Conservation (phyloP, 2,113 vertebrate genomes). For the Crotalus tigris region DNA sequence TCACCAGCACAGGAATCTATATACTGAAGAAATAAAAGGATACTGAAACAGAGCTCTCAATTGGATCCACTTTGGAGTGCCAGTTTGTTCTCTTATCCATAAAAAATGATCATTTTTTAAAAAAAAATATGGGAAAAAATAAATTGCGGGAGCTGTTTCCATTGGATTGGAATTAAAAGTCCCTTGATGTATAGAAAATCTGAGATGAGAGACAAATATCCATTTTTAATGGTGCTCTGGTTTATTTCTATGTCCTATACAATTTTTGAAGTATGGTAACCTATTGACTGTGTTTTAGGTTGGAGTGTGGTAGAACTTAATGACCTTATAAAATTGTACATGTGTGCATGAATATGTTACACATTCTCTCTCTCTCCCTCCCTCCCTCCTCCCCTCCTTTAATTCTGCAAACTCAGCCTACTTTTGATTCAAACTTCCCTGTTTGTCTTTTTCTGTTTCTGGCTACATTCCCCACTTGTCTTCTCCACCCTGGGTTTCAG, state of each 20-base stretch:
- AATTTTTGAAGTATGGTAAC: not conserved
- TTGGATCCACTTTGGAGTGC: not conserved
- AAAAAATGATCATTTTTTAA: not conserved
- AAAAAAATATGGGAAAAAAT: not conserved
- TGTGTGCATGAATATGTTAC: not conserved
- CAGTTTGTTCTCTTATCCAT: not conserved
- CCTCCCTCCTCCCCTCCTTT: not conserved
- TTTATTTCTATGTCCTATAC: too few relatives aligned
- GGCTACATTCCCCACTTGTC: not conserved
- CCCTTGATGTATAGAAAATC: not conserved
- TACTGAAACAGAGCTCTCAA: not conserved
- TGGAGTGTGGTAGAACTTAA: not conserved
- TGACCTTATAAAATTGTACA: not conserved
- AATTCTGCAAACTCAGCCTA: not conserved
- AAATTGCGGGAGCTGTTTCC: not conserved
- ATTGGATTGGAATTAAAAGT: not conserved
- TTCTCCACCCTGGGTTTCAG: not conserved
- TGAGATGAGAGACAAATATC: not conserved
- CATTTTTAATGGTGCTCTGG: not conserved
- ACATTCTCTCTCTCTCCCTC: not conserved
- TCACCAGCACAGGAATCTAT: not conserved
- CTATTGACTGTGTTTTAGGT: not conserved
- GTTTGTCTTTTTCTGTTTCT: not conserved
- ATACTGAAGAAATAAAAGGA: not conserved
- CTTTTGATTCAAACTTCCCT: not conserved